Evolutionary conservation across 92 coral and sea anemone species (phyloP), one percentile per base, ranked within the genome.

Genomic region (Bergia sp.): DNA sequence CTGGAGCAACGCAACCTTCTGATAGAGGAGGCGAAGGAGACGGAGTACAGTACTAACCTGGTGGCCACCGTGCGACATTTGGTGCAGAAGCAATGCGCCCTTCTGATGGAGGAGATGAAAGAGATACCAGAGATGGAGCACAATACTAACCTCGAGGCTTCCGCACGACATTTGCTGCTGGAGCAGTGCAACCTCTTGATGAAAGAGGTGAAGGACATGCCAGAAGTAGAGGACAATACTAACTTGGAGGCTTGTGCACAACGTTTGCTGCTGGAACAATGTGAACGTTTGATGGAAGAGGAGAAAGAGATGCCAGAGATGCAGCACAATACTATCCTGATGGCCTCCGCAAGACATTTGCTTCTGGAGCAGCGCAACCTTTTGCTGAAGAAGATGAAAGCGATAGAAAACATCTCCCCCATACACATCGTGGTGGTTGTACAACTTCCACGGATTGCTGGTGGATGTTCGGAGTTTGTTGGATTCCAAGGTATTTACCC

Each of bases 371-470:
- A 29, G 29, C 29, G 29, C 29, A 29, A 29, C 29, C 29, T 29
- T 29, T 29, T 29, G 29, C 75, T 81, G 29, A 90, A 95, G 80
- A 89, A 90, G n/a, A 61, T 90, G 20, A 37, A 2, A 8, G 89
- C 71, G 55, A 81, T 23, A 41, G 79, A 12, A 0, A 61, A 64
- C 77, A 77, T 88, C 40, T 66, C 84, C 21, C 90, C 89, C 40
- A 82, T 92, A 37, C 98, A 95, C 65, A 82, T 95, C 38, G 88
- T 95, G 7, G 87, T 95, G 80, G 92, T 95, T 39, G 85, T 93
- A 73, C 96, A 95, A 53, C 87, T 95, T 69, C 98, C 98, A 79
- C 93, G 94, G 57, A 50, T 50, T 50, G 57, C 57, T 50, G 57
- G 57, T 50, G 57, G 57, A 10, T 50, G 57, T 11, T 50, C 57